These are phyloP conservation scores for Penaeus japonicus DNA, from an alignment of 1,140 invertebrate genomes.

Conservation along the genomic window DNA sequence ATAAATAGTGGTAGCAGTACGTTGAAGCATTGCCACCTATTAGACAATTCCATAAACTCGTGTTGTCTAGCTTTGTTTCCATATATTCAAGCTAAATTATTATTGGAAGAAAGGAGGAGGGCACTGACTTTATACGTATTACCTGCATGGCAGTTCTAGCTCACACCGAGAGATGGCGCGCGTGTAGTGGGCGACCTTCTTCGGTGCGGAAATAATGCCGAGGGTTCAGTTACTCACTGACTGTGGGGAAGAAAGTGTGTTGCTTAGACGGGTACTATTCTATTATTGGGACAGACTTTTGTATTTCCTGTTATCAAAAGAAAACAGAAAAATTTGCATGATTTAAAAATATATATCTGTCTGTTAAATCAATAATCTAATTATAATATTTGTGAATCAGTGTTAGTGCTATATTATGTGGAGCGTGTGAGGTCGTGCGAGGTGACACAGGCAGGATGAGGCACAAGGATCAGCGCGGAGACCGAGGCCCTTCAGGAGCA, in stretches of 20 bases:
- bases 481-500: not conserved
- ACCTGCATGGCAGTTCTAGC: not conserved
- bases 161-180: not conserved
- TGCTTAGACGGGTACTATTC: not conserved
- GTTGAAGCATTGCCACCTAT: no score
- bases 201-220: slow-evolving; percentile 4
- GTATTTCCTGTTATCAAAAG: not conserved
- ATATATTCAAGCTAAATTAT: no score
- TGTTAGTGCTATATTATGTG: not conserved
- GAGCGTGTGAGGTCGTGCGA: not conserved
- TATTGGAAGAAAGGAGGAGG: no score
- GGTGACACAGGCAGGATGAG: not conserved
- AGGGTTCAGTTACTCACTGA: slow-evolving; percentile 19
- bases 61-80: no score
- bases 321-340: no score
- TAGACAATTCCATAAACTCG: no score
- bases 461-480: slow-evolving; percentile 4
- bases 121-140: not conserved
- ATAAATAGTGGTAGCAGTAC: no score
- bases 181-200: not conserved
- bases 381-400: not conserved
- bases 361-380: no score
- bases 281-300: not conserved
- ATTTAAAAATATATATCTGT: no score
- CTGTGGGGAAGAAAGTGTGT: not conserved